phyloP scores from a whole-genome alignment of 1,140 invertebrate species.

The Hyles vespertilio region DNA sequence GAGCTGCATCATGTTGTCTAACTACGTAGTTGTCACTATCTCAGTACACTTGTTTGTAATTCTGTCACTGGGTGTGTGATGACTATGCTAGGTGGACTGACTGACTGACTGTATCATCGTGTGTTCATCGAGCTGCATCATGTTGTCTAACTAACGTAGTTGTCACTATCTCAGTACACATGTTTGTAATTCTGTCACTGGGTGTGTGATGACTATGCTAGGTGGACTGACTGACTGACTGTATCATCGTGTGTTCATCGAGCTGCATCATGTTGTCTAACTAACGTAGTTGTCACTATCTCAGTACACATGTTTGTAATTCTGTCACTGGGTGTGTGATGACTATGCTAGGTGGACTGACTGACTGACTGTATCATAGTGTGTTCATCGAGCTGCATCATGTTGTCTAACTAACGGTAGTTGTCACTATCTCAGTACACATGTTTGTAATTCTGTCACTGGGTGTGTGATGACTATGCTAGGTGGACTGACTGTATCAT shows the following conservation, averaged over 20 bases:
- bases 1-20: not conserved
- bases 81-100: too few species aligned
- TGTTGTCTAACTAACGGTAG: constrained; percentile 3
- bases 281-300: constrained; percentile 12
- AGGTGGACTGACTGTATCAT: constrained; percentile 2
- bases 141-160: too few species aligned
- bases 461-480: constrained; percentile 18
- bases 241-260: not conserved
- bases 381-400: not conserved
- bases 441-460: constrained; percentile 26
- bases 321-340: constrained; percentile 27
- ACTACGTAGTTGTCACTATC: constrained; percentile 16
- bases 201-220: constrained; percentile 22
- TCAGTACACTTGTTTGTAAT: too few species aligned
- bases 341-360: constrained; percentile 4
- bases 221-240: not conserved
- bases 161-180: constrained; percentile 7
- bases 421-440: constrained; percentile 26
- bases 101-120: constrained; percentile 6
- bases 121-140: constrained; percentile 12
- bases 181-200: constrained; percentile 31
- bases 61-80: too few species aligned
- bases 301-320: constrained; percentile 26
- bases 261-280: constrained; percentile 3
- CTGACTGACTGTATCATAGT: constrained; percentile 3